Evolutionary conservation across 2,113 vertebrate genomes (phyloP), one percentile per base, ranked within the genome.

Genomic region (Sporophila hypoxantha): DNA sequence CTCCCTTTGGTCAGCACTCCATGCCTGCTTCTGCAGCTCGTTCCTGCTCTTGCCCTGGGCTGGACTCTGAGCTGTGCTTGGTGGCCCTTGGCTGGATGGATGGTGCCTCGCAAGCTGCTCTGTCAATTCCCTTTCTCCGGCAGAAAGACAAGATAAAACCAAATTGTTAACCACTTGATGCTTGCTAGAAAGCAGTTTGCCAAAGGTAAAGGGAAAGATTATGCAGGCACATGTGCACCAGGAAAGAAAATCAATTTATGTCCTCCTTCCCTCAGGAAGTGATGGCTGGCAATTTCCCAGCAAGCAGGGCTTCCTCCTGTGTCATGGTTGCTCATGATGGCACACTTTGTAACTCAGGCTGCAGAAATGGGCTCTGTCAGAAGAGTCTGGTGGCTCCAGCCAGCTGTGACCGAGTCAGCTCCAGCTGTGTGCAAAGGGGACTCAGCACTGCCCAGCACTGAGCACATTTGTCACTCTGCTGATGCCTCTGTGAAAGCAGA

Each of bases 111-210:
- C 17, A 19, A 32, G 17, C 17, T 30, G 29, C 52, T 19, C 17
- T 19, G 5, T 53, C 52, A 30, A 53, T 19, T 5, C 52, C 52
- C 18, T 32, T 30, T 16, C 47, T 49, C 25, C 17, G 41, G 41
- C 16, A 41, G 14, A 5, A 14, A 8, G 47, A 47, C 8, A 26
- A 26, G 47, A 25, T 15, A 25, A 26, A 26, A 26, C 14, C 8
- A 15, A 18, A 19, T 6, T 6, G 26, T 27, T 10, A 11, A 29
- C 11, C 19, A 8, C 5, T 2, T 53, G 29, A 32, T 2, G 1
- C 52, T 12, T 39, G 37, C 12, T 5, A 39, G 37, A 39, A 39
- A 12, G 37, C 37, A 39, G 37, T 12, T 39, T 39, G 12, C 37
- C 37, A 39, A 39, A 39, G 37, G 37, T 39, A 39, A 13, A 12